Percentiles rank a stretch among this genome's conserved stretches.
Conservation (phyloP, 2,797 vertebrate genomes). For the Heteromormyrus szaboi region DNA sequence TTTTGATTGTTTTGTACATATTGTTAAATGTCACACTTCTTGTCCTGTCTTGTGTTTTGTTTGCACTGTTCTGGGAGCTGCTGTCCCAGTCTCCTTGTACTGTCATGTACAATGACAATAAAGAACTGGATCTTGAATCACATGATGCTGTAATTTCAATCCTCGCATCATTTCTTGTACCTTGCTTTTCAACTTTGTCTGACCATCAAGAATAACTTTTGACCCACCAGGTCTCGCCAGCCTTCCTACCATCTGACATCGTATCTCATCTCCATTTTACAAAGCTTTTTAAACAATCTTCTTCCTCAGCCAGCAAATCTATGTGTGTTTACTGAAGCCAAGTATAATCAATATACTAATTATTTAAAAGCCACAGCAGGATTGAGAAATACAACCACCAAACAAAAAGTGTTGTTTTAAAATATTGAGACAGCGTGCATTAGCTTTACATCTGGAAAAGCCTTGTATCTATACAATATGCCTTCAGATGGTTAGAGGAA, state of each 20-base stretch:
- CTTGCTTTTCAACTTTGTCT: neutral
- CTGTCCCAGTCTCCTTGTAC: neutral
- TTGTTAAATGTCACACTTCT: neutral
- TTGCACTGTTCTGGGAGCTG: neutral
- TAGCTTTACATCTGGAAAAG: neutral
- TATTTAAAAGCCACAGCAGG: neutral
- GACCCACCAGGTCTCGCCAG: neutral
- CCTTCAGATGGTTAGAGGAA: neutral
- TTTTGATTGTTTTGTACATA: neutral
- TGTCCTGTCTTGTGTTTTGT: neutral
- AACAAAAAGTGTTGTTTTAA: neutral
- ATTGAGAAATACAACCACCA: neutral
- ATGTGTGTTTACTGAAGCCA: neutral
- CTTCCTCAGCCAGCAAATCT: neutral
- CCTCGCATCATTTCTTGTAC: neutral
- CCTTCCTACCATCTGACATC: neutral
- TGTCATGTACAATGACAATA: neutral
- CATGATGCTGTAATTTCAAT: neutral
- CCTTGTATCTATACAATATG: neutral
- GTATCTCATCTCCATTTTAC: neutral
- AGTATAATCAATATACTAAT: neutral
- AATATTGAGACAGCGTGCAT: neutral
- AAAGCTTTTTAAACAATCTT: neutral
- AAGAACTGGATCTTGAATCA: neutral
- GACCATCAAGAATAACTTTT: neutral